Percentiles rank a stretch among this genome's conserved stretches.
phyloP scores from a whole-genome alignment of 2,888 invertebrate genomes.

The Gastracanthus pulcherrimus region DNA sequence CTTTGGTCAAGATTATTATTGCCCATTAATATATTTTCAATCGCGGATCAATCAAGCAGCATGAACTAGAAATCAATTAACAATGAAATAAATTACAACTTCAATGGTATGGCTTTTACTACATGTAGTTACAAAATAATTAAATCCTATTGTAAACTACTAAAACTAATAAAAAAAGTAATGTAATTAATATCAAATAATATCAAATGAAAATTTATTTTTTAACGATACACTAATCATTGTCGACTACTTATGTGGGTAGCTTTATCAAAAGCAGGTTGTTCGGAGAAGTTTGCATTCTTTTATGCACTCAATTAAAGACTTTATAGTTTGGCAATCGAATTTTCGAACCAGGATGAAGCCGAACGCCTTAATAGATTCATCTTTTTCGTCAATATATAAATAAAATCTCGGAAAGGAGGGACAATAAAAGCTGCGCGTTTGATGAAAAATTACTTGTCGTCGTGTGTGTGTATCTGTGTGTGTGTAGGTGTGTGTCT shows the following conservation, averaged over 20 bases:
- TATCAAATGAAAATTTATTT: neutral
- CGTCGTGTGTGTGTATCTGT: neutral
- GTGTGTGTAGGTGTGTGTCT: neutral
- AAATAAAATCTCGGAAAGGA: neutral
- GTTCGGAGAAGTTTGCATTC: neutral
- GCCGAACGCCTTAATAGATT: neutral
- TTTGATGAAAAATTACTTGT: slow-evolving; percentile 24
- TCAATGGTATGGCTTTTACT: neutral
- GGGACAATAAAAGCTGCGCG: slow-evolving; percentile 37
- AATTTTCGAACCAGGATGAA: neutral
- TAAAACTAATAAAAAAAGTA: slow-evolving; percentile 9
- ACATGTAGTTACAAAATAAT: slow-evolving; percentile 3
- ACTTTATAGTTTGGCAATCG: neutral
- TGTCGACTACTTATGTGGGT: neutral
- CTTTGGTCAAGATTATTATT: slow-evolving; percentile 13
- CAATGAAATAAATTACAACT: slow-evolving; percentile 25
- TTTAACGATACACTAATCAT: neutral
- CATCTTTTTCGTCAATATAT: neutral
- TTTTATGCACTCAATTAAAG: slow-evolving; percentile 17
- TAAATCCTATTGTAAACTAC: slow-evolving; percentile 10
- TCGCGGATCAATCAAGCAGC: neutral
- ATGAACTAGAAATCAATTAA: neutral
- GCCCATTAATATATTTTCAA: neutral
- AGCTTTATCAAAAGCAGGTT: no score
- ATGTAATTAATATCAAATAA: neutral